Evolutionary conservation across 2,888 invertebrate species (phyloP).

Genomic region (Keiferia lycopersicella): DNA sequence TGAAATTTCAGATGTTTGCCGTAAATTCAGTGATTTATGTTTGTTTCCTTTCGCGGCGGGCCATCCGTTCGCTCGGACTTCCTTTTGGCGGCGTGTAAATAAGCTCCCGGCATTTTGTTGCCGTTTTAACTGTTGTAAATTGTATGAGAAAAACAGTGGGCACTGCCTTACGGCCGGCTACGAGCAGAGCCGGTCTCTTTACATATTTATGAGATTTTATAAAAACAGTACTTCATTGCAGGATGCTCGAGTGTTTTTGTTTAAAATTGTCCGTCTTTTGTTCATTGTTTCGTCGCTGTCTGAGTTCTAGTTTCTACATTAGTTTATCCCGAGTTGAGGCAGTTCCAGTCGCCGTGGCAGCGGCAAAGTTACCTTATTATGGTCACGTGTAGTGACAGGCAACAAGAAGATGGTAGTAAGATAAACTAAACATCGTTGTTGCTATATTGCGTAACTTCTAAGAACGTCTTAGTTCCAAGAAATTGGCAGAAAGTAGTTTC

Average conservation of each 20-base stretch:
- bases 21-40: conserved; percentile 73
- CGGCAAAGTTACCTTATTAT: conserved; percentile 29
- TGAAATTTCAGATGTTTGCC: conserved; percentile 66
- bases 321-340: conserved; percentile 4
- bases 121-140: conserved; percentile 70
- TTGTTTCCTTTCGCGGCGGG: conserved; percentile 61
- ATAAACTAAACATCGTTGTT: conserved; percentile 29
- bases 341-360: conserved; percentile 1
- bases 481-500: conserved; percentile 7
- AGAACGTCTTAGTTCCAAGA: conserved; percentile 21
- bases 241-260: conserved; percentile 12
- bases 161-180: conserved; percentile 37
- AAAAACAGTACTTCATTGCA: conserved; percentile 24
- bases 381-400: conserved; percentile 27
- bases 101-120: conserved; percentile 66
- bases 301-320: conserved; percentile 8
- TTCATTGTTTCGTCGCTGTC: conserved; percentile 16
- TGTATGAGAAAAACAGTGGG: conserved; percentile 57
- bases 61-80: conserved; percentile 67
- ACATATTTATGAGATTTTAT: conserved; percentile 60
- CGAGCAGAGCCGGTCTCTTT: conserved; percentile 48
- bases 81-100: conserved; percentile 70
- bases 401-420: conserved; percentile 28
- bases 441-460: conserved; percentile 26
- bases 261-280: conserved; percentile 14